Percentiles rank a stretch among this genome's conserved stretches.
Evolutionary conservation across 2,888 invertebrate genomes (phyloP).

Genomic region (Agonopterix heracliana): DNA sequence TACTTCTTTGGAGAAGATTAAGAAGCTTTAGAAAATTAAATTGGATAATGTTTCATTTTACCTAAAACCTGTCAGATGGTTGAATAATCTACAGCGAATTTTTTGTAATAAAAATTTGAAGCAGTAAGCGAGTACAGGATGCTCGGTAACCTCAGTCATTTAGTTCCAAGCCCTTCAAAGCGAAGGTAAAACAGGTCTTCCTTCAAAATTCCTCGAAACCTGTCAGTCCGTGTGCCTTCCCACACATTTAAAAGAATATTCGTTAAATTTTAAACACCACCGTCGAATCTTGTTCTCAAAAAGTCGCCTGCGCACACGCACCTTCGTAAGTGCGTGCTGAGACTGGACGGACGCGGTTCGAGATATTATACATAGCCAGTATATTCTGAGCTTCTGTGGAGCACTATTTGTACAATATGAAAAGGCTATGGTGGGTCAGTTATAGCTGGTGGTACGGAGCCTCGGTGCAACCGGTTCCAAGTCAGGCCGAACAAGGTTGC

Average conservation of each 20-base stretch:
- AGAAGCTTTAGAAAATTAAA: too few species aligned
- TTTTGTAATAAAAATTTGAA: too few species aligned
- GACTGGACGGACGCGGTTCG: constrained; percentile 13
- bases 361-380: constrained; percentile 19
- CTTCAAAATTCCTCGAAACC: constrained; percentile 2
- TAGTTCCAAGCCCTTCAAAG: background rate
- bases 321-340: constrained; percentile 17
- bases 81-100: too few species aligned
- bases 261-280: constrained; percentile 21
- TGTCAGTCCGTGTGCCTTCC: constrained; percentile 4
- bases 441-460: constrained; percentile 32
- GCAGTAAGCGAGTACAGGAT: too few species aligned
- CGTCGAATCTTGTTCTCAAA: constrained; percentile 20
- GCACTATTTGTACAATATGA: too few species aligned
- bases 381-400: constrained; percentile 15
- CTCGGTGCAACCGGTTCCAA: constrained; percentile 60
- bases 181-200: background rate
- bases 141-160: too few species aligned
- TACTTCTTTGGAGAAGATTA: too few species aligned
- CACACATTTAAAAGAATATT: constrained; percentile 15
- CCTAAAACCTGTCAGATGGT: too few species aligned
- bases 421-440: constrained; percentile 6
- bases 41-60: too few species aligned
- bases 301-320: constrained; percentile 19
- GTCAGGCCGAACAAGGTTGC: constrained; percentile 40